phyloP scores from a whole-genome alignment of 2,797 vertebrate species.

The Podarcis lilfordi region DNA sequence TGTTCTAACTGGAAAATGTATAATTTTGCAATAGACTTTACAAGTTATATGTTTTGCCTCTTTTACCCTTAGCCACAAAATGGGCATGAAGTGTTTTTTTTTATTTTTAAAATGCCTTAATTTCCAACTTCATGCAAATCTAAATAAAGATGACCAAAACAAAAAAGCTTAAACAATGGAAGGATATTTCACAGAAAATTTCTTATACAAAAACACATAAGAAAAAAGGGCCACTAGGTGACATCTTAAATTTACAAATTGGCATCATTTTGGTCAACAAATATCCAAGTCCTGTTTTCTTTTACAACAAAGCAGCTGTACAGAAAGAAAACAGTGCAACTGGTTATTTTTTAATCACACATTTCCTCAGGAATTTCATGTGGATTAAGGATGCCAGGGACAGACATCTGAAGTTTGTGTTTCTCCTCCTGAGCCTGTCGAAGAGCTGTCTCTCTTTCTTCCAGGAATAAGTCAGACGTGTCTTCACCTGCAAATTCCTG shows the following conservation, averaged over 20 bases:
- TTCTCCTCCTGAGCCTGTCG: constrained; percentile 98
- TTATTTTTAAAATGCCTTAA: constrained; percentile 84
- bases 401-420: constrained; percentile 98
- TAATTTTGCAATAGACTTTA: constrained; percentile 83
- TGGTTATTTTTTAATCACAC: constrained; percentile 90
- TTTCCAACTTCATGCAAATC: constrained; percentile 90
- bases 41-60: constrained; percentile 78
- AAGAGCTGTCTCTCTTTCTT: constrained; percentile 95
- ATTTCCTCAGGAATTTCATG: constrained; percentile 99
- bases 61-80: constrained; percentile 84
- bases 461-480: constrained; percentile 95
- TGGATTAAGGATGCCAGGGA: constrained; percentile 98
- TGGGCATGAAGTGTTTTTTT: constrained; percentile 82
- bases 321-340: constrained; percentile 77
- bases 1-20: constrained; percentile 79
- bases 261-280: constrained; percentile 97
- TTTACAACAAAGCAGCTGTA: constrained; percentile 80
- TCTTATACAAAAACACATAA: constrained; percentile 95
- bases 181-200: constrained; percentile 89
- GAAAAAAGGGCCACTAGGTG: constrained; percentile 98
- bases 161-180: constrained; percentile 86
- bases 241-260: constrained; percentile 95
- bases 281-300: constrained; percentile 88
- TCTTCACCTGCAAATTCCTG: constrained; percentile 99
- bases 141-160: constrained; percentile 86